Conservation (phyloP, 2,888 invertebrate species). For the Cetonia aurata region DNA sequence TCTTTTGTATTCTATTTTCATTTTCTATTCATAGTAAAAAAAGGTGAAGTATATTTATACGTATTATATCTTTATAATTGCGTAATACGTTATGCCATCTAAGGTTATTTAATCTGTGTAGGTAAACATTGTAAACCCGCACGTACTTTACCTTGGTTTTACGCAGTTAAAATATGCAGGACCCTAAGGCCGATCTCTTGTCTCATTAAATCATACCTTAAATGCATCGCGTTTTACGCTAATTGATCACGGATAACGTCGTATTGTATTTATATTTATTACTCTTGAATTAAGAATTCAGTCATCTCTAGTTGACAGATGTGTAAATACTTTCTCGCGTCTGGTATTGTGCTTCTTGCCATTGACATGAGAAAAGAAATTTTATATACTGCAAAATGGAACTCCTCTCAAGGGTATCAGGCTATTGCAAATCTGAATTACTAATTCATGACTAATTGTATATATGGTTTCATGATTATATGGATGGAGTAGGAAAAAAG, state of each 20-base stretch:
- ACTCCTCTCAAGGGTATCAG: slow-evolving; percentile 10
- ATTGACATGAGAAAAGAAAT: slow-evolving; percentile 14
- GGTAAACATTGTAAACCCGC: background rate
- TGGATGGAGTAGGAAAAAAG: too few relatives aligned
- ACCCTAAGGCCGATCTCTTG: background rate
- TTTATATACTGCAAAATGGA: background rate
- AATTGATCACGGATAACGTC: background rate
- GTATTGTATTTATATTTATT: background rate
- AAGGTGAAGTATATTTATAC: background rate
- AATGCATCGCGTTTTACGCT: too few relatives aligned
- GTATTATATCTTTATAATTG: background rate
- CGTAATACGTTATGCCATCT: background rate
- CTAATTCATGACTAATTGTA: too few relatives aligned
- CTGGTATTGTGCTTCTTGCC: background rate
- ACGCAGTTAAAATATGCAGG: background rate
- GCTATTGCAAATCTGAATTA: background rate
- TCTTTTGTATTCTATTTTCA: too few relatives aligned
- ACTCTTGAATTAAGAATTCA: background rate
- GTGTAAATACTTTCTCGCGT: too few relatives aligned
- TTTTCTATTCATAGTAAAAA: too few relatives aligned
- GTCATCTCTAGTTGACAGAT: too few relatives aligned
- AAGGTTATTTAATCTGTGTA: background rate
- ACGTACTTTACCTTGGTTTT: slow-evolving; percentile 10
- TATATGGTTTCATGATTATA: too few relatives aligned
- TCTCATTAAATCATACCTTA: background rate